These are phyloP conservation scores for Cotesia congregata DNA, from an alignment of 2,888 invertebrate genomes.

Conservation along the genomic window DNA sequence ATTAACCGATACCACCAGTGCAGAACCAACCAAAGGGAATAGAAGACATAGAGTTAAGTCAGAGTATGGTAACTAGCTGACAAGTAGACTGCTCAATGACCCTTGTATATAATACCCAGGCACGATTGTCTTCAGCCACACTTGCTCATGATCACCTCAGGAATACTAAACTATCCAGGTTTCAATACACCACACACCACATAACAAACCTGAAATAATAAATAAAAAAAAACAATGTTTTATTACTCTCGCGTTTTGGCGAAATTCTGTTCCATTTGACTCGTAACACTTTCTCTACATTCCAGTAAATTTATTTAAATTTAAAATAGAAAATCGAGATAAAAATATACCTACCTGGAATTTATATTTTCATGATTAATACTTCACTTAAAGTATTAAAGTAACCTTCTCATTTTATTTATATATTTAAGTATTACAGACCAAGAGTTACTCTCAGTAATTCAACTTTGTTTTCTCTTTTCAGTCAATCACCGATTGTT, in stretches of 20 bases:
- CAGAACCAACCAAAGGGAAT: neutral
- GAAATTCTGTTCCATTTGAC: neutral
- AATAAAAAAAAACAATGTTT: neutral
- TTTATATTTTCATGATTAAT: neutral
- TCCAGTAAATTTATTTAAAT: neutral
- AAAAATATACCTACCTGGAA: neutral
- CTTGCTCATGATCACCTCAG: constrained; percentile 1
- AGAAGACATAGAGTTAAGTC: neutral
- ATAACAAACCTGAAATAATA: too few species aligned
- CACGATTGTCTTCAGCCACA: constrained; percentile 16
- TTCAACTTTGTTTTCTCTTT: constrained; percentile 6
- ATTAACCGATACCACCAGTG: constrained; percentile 8
- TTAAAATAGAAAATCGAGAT: neutral
- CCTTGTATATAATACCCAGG: neutral
- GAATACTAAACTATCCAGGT: neutral
- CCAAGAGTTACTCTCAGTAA: neutral
- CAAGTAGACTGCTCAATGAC: constrained; percentile 49
- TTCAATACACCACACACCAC: too few species aligned
- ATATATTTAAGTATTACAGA: neutral
- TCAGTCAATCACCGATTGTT: constrained; percentile 8
- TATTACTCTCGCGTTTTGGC: neutral
- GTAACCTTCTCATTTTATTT: neutral
- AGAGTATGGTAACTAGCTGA: constrained; percentile 26
- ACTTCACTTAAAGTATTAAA: neutral
- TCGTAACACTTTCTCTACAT: neutral